Evolutionary conservation across 2,797 vertebrate species (phyloP), one percentile per base, ranked within the genome.

Genomic region (Poeciliopsis presidionis): DNA sequence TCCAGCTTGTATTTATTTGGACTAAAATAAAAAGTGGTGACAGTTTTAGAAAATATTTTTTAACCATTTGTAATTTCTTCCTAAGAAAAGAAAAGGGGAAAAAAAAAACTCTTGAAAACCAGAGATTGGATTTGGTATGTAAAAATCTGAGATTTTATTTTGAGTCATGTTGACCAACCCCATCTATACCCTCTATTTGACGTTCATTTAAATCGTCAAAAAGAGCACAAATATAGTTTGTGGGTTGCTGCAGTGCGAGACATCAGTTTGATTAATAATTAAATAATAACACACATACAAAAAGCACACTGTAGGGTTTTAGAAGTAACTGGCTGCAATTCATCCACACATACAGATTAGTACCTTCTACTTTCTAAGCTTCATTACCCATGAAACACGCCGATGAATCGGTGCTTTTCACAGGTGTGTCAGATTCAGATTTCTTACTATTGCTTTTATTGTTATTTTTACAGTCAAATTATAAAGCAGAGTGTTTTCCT

Each of bases 261-360:
- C n/a, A 25, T 55, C 25, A 55, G 53, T 55, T 55, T 55, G 53
- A 55, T 41, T 41, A 39, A 5, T 5, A 39, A 39, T 39, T 39
- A 39, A 39, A 39, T 39, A 5, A 36, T 36, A 39, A 39, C 51
- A 53, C 73, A 72, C 73, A 74, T 28, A 77, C 65, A n/a, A 8
- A 46, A 7, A 43, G n/a, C 28, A 69, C 69, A 79, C 5, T 47
- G 33, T 81, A 18, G 30, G 57, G 67, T 63, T 57, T 87, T 80
- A 85, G 78, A 72, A 69, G 78, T 73, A 57, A 88, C 75, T 87
- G 86, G 87, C 80, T 30, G 55, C 86, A 84, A 82, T 88, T 86
- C 85, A 86, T 81, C 61, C 28, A 88, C 81, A 77, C 25, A 81
- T 84, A 83, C 80, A 89, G 89, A 87, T 84, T 88, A 91, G 88